Percentiles rank a stretch among this genome's conserved stretches.
Conservation (phyloP, 2,888 invertebrate genomes). For the Ophion costatus region DNA sequence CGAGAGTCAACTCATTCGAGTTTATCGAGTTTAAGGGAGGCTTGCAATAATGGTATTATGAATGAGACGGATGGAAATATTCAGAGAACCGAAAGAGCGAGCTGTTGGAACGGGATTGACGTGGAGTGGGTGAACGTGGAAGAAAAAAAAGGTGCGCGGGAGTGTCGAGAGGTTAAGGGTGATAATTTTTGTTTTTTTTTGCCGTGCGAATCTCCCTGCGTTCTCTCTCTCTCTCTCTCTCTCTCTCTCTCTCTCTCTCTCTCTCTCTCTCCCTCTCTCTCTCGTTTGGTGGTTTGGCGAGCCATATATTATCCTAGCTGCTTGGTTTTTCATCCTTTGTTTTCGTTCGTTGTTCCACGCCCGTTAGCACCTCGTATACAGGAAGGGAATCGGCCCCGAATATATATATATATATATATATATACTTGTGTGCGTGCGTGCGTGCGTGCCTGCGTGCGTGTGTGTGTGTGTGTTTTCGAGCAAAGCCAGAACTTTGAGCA, state of each 20-base stretch:
- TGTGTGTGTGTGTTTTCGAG: background rate
- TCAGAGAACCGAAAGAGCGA: constrained; percentile 21
- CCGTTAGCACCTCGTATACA: constrained; percentile 37
- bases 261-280: constrained; percentile 15
- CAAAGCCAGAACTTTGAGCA: constrained; percentile 38
- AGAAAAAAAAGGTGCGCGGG: constrained; percentile 17
- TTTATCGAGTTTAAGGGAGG: constrained; percentile 70
- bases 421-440: no score
- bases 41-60: constrained; percentile 29
- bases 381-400: constrained; percentile 2
- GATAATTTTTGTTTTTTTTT: constrained; percentile 44
- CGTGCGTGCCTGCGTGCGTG: no score
- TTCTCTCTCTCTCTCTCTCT: constrained; percentile 1
- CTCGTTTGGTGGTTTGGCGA: constrained; percentile 11
- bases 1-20: constrained; percentile 65
- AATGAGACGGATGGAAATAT: constrained; percentile 33
- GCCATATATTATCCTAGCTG: constrained; percentile 25
- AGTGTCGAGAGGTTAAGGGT: constrained; percentile 43
- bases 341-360: constrained; percentile 50
- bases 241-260: constrained; percentile 8
- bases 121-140: constrained; percentile 18
- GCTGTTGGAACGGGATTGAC: background rate
- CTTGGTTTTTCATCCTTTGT: constrained; percentile 39
- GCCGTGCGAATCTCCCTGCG: background rate
- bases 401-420: constrained; percentile 3